Base-by-base conservation (phyloP, 2,888 invertebrate genomes). In the Digitonthophagus gazella region DNA sequence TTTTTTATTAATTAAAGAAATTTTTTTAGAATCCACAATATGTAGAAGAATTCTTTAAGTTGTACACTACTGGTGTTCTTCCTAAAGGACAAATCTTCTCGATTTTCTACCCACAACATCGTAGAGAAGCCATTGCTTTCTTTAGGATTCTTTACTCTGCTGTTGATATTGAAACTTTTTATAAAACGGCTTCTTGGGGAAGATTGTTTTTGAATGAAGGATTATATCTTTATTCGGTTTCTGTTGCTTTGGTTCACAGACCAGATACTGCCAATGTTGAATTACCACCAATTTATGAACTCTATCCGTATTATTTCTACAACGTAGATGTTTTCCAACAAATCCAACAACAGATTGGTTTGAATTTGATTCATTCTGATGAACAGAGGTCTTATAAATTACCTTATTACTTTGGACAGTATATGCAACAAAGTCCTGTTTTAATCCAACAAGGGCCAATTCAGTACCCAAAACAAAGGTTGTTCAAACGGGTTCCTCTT, bases 271-370 rank as follows among this genome's bases (percentile, higher is more conserved):
- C 87, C 75, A 89, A 88, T 16, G 81, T 92, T 67, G 83, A 88
- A 54, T 81, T 92, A 6, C 92, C 93, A 14, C 88, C 91, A 65
- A 84, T 89, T 67, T 91, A 91, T 77, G 93, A 93, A 82, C 84
- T 92, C 72, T 87, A 89, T 80, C 93, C 93, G 0, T 87, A 90
- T 74, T 87, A 86, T 81, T 92, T 91, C 85, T 86, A 90, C 80
- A 89, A 89, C 77, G 84, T 86, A 69, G 88, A 91, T 77, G 85
- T 91, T 71, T 87, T 93, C 79, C 85, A 87, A 57, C 85, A 89
- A 69, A 91, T 89, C 3, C 87, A 90, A 75, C 84, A 87, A 80
- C 14, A 18, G 4, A n/a, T 61, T 44, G 28, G 28, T 2, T 44
- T 44, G 11, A 8, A 6, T 5, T 44, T 44, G 28, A 44, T 44